Evolutionary conservation across 2,888 invertebrate species (phyloP).

Genomic region (Troides aeacus): DNA sequence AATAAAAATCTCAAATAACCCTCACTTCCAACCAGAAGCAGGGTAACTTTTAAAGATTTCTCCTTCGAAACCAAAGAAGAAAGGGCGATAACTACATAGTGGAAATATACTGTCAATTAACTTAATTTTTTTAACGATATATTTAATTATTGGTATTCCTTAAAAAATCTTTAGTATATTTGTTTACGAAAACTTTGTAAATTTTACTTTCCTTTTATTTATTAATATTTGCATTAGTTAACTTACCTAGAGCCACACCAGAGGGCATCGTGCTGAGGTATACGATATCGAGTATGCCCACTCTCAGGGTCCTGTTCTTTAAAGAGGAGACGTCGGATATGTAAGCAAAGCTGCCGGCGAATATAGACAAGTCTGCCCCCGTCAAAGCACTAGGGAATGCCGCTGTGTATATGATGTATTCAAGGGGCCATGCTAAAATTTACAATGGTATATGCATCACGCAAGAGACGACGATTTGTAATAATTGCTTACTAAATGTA

Average conservation of each 20-base stretch:
- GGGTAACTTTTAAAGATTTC: too few species aligned
- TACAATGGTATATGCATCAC: slow-evolving; percentile 12
- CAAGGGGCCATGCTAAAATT: slow-evolving; percentile 83
- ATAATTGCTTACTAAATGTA: too few species aligned
- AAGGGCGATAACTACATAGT: too few species aligned
- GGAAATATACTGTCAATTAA: too few species aligned
- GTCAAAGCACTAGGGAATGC: slow-evolving; percentile 87
- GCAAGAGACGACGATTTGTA: not conserved
- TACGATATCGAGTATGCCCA: slow-evolving; percentile 90
- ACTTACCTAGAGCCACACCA: slow-evolving; percentile 86
- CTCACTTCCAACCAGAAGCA: too few species aligned
- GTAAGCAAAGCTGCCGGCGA: slow-evolving; percentile 89
- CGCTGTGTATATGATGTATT: slow-evolving; percentile 87
- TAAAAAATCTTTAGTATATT: too few species aligned
- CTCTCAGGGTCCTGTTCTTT: slow-evolving; percentile 86
- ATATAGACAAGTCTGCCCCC: slow-evolving; percentile 89
- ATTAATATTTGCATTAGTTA: not conserved
- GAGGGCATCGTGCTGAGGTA: slow-evolving; percentile 91
- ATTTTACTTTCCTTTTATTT: not conserved
- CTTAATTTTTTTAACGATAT: too few species aligned
- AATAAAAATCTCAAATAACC: too few species aligned
- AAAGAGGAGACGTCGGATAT: slow-evolving; percentile 87
- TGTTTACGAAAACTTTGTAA: too few species aligned
- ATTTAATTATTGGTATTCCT: too few species aligned
- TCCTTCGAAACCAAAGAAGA: too few species aligned